A percentile compares a stretch with the other conserved stretches of the same genome.
Evolutionary conservation across 2,888 invertebrate genomes (phyloP).

Genomic region (Andrena chrysosceles): DNA sequence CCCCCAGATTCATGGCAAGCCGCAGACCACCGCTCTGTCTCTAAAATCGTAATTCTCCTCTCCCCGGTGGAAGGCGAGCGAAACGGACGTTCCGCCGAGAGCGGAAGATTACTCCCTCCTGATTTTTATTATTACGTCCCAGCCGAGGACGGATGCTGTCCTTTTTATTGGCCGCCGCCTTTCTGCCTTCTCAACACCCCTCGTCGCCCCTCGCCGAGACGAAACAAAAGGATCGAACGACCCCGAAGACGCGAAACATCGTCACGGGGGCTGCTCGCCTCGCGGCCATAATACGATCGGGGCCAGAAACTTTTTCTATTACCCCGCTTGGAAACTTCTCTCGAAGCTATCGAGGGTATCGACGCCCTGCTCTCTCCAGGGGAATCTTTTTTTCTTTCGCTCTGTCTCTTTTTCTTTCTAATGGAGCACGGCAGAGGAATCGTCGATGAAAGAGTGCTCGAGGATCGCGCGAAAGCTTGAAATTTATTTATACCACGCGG

Average conservation of each 20-base stretch:
- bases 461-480: conserved; percentile 7
- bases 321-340: conserved; percentile 58
- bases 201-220: not conserved
- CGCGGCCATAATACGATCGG: conserved; percentile 50
- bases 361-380: conserved; percentile 36
- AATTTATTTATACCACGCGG: not conserved
- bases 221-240: conserved; percentile 48
- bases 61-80: not conserved
- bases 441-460: conserved; percentile 1
- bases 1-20: not conserved
- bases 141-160: conserved; percentile 6
- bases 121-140: conserved; percentile 39
- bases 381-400: conserved; percentile 6
- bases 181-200: conserved; percentile 5
- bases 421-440: not conserved
- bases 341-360: conserved; percentile 58
- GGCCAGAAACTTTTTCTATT: conserved; percentile 69
- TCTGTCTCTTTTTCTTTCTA: not conserved
- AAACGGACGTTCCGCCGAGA: not conserved
- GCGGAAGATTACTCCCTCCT: conserved; percentile 26
- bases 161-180: conserved; percentile 27
- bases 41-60: conserved; percentile 1
- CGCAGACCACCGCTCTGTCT: not conserved
- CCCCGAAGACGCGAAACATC: conserved; percentile 52
- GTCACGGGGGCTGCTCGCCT: conserved; percentile 41